Evolutionary conservation across 2,797 vertebrate genomes (phyloP), one percentile per base, ranked within the genome.

Genomic region (Poeciliopsis presidionis): DNA sequence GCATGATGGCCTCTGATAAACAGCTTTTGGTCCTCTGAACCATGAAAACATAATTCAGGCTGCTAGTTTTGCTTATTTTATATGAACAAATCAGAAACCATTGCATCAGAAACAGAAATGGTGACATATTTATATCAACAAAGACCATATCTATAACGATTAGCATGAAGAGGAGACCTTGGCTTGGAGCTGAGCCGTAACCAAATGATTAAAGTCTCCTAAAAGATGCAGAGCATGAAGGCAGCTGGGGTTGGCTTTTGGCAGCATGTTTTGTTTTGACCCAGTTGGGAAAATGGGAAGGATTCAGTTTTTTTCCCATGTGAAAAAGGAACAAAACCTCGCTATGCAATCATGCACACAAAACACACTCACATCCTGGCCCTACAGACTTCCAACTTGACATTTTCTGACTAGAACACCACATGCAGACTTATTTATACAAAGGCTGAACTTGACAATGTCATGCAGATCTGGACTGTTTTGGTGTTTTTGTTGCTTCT

Each of bases 391-490:
- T 59, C 76, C 88, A 74, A 80, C 76, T 13, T 57, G 67, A 87
- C 82, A 76, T 84, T 85, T 53, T 90, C 89, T 87, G 81, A 92
- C 88, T 75, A 71, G 53, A 57, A 88, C 89, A 89, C 88, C 77
- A 91, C 94, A 93, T 93, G 90, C 91, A 92, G 90, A 91, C 87
- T 80, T 89, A 36, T 88, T 80, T 89, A 36, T 88, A 92, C 87
- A 89, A 91, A 93, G 88, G 88, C 90, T 90, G 87, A 91, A 90
- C 79, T 90, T 84, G 82, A 93, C 91, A 91, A 86, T 88, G 90
- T 92, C 90, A 94, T 94, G 93, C 93, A 90, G 84, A 92, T 25
- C 49, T 91, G 91, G 92, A 93, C 92, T 92, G 90, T 91, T 93
- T 79, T 79, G 41, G 84, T 89, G 77, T 89, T 89, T 86, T 72